Evolutionary conservation across 2,888 invertebrate species (phyloP).

Genomic region (Sipha maydis): DNA sequence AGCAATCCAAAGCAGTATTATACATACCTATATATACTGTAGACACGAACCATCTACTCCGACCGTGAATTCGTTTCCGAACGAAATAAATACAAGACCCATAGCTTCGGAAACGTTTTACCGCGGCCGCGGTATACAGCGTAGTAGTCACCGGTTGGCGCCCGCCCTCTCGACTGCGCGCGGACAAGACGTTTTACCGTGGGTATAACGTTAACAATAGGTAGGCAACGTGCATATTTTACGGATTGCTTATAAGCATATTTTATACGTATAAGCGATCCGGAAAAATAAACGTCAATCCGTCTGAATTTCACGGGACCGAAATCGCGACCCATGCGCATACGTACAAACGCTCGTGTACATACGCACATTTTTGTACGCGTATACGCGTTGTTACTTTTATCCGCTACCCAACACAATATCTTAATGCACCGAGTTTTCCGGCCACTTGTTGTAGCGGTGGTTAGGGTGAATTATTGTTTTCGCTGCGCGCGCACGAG

Average conservation of each 20-base stretch:
- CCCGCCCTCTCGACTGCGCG: no score
- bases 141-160: no score
- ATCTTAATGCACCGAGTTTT: constrained; percentile 26
- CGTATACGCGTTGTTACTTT: neutral
- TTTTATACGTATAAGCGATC: no score
- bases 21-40: neutral
- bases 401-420: neutral
- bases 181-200: no score
- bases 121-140: neutral
- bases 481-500: neutral
- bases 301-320: no score
- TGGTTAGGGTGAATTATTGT: constrained; percentile 43
- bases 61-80: neutral
- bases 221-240: no score
- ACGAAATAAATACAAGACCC: neutral
- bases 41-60: neutral
- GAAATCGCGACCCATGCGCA: neutral
- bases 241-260: no score
- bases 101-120: no score
- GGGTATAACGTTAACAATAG: no score
- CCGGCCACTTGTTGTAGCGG: constrained; percentile 41
- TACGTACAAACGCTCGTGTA: neutral
- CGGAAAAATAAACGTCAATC: no score
- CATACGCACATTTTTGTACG: neutral
- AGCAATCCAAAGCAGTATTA: neutral